Evolutionary conservation across 1,140 invertebrate species (phyloP), one percentile per base, ranked within the genome.

Genomic region (Trachymyrmex septentrionalis): DNA sequence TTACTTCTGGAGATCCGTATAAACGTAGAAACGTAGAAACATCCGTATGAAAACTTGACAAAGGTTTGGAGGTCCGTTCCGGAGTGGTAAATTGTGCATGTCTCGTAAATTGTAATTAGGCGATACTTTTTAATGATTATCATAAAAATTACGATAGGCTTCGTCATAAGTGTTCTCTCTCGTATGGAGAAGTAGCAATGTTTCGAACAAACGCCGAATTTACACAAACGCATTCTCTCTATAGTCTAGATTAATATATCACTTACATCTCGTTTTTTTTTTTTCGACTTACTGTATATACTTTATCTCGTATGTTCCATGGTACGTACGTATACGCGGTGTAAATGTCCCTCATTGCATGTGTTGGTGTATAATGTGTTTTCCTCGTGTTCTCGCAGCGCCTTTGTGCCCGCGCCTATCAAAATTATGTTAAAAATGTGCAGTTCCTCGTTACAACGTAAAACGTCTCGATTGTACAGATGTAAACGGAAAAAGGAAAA

Each of bases 21-120:
- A 94, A 94, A 95, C 94, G 94, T 94, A 95, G 93, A 95, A 94
- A 94, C 88, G 94, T 94, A 95, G 93, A 95, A 94, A 94, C 86
- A 91, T 93, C 87, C 91, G 12, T 93, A 93, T 93, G 90, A 94
- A 94, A 94, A 94, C 88, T 88, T 94, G 92, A 92, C 93, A 94
- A 94, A 94, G 90, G 91, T 94, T 92, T 2, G 30, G 30, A 34
- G 30, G 30, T 34, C 87, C 85, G 85, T 90, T 91, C 64, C 72
- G 53, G 90, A 87, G 72, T 92, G 87, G 87, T 92, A 89, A 80
- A 86, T 92, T 93, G 92, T 94, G 92, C 88, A 88, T 86, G 86
- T 90, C 78, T 91, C 75, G 82, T 92, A 89, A 84, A 88, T 87
- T 88, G 91, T 94, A 92, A 92, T 94, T 92, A 92, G 93, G 92